These are phyloP conservation scores for Corythaixoides concolor DNA, from an alignment of 2,113 vertebrate genomes.

Conservation along the genomic window DNA sequence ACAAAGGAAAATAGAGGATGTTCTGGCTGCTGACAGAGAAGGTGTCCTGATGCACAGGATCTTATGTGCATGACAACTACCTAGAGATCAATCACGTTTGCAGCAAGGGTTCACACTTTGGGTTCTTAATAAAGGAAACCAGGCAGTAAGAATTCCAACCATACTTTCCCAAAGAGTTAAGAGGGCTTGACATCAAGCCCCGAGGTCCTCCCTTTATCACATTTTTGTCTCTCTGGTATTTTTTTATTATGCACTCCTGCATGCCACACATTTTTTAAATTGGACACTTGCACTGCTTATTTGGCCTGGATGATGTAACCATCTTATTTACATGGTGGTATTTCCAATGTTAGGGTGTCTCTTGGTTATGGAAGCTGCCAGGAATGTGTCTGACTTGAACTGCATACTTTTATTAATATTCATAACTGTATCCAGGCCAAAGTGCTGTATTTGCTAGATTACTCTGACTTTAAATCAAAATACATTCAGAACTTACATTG, in stretches of 20 bases:
- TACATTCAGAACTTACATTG: neutral
- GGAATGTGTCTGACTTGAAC: neutral
- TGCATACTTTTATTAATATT: neutral
- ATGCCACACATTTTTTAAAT: neutral
- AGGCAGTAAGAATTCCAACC: neutral
- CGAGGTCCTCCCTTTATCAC: neutral
- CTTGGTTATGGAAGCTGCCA: neutral
- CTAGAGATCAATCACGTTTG: neutral
- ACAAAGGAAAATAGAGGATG: neutral
- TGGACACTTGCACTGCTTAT: neutral
- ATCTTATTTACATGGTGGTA: neutral
- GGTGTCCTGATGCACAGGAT: no score
- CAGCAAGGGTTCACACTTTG: neutral
- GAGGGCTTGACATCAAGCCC: neutral
- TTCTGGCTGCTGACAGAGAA: neutral
- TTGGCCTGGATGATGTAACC: neutral
- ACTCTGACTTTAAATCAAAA: neutral
- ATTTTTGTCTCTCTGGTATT: neutral
- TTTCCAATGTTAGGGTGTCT: neutral
- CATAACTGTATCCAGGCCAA: neutral
- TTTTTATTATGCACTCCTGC: neutral
- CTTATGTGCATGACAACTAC: neutral
- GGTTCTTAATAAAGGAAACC: neutral
- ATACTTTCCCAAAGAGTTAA: neutral
- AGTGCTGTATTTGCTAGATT: neutral